Conservation (phyloP, 1,140 invertebrate genomes). For the Pseudoatta argentina region DNA sequence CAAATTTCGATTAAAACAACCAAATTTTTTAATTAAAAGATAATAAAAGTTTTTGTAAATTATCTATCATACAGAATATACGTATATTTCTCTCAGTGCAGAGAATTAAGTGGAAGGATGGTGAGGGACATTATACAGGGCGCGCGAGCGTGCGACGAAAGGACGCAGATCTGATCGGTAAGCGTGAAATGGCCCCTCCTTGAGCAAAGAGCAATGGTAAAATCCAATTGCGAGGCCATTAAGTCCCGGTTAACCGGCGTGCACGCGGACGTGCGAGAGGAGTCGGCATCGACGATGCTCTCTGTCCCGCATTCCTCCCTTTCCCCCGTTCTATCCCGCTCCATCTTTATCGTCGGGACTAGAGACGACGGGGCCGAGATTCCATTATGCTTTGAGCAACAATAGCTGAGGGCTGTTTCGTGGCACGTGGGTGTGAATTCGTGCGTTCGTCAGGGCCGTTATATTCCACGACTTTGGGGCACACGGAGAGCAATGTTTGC, state of each 20-base stretch:
- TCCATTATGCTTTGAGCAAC: constrained; percentile 86
- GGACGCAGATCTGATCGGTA: constrained; percentile 77
- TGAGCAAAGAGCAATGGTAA: constrained; percentile 85
- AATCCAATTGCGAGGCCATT: constrained; percentile 86
- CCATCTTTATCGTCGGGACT: constrained; percentile 50
- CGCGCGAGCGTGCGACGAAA: constrained; percentile 19
- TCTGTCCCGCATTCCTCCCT: background rate
- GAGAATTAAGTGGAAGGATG: constrained; percentile 25
- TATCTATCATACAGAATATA: too few relatives aligned
- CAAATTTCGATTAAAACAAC: too few relatives aligned
- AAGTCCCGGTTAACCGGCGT: constrained; percentile 83
- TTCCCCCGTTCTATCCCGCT: constrained; percentile 21
- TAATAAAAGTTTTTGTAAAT: too few relatives aligned
- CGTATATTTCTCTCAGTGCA: background rate
- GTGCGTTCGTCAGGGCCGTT: constrained; percentile 82
- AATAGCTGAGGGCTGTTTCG: constrained; percentile 86
- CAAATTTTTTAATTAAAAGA: too few relatives aligned
- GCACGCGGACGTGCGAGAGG: constrained; percentile 62
- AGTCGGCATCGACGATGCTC: constrained; percentile 31
- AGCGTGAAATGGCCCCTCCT: constrained; percentile 84
- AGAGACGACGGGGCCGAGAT: constrained; percentile 80
- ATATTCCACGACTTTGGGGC: constrained; percentile 73
- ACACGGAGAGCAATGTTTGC: constrained; percentile 80
- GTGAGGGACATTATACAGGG: background rate
- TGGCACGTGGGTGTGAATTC: constrained; percentile 83